phyloP scores from a whole-genome alignment of 2,113 vertebrate species.

The Meles meles region DNA sequence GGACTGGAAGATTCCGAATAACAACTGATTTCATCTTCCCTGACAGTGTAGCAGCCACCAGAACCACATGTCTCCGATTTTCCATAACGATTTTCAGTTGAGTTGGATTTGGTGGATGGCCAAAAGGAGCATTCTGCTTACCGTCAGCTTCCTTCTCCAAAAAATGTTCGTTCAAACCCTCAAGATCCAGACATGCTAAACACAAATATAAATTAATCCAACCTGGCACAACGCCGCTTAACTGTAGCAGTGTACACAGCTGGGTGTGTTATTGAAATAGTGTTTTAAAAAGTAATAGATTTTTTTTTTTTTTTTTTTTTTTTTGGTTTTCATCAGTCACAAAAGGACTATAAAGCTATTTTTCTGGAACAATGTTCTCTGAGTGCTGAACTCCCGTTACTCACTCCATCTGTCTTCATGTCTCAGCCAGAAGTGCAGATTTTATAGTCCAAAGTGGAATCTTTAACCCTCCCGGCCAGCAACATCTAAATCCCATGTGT shows the following conservation, averaged over 20 bases:
- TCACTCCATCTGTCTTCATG: slow-evolving; percentile 27
- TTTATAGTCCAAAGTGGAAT: slow-evolving; percentile 36
- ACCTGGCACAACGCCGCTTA: neutral
- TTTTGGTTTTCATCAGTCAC: slow-evolving; percentile 30
- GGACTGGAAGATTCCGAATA: neutral
- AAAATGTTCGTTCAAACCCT: neutral
- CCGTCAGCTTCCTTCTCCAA: neutral
- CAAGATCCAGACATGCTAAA: neutral
- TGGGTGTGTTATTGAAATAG: neutral
- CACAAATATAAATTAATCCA: neutral
- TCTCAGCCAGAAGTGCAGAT: slow-evolving; percentile 24
- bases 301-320: slow-evolving; percentile 28
- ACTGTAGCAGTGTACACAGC: neutral
- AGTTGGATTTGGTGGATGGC: neutral
- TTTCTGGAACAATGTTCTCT: neutral
- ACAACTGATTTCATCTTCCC: neutral
- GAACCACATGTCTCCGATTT: neutral
- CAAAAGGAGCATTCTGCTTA: neutral
- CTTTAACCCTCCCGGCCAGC: slow-evolving; percentile 20
- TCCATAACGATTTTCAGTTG: neutral
- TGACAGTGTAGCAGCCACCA: too few species aligned
- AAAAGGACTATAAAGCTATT: neutral
- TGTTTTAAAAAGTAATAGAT: slow-evolving; percentile 14
- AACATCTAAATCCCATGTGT: neutral
- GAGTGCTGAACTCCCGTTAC: neutral